These are phyloP conservation scores for Stigmatopora argus DNA, from an alignment of 2,113 vertebrate genomes.

Conservation along the genomic window DNA sequence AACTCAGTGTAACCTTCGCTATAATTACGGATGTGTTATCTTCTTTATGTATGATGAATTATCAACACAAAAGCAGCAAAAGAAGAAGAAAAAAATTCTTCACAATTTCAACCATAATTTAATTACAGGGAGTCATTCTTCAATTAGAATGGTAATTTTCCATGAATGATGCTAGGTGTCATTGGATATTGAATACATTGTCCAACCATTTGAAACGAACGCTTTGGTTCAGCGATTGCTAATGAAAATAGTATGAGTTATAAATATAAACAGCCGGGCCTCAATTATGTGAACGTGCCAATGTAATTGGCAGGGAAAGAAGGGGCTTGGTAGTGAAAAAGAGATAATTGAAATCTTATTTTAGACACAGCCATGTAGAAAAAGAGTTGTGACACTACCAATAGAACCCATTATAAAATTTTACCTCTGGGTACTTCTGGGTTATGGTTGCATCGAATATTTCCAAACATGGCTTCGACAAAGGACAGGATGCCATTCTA, in stretches of 20 bases:
- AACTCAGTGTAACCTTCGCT: slow-evolving; percentile 61
- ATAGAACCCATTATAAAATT: too few relatives aligned
- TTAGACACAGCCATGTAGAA: not conserved
- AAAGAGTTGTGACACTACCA: too few relatives aligned
- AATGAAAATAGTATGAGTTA: slow-evolving; percentile 46
- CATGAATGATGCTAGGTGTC: slow-evolving; percentile 51
- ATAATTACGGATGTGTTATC: slow-evolving; percentile 63
- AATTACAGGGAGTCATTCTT: slow-evolving; percentile 61
- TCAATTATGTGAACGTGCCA: slow-evolving; percentile 10
- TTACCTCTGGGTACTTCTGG: too few relatives aligned
- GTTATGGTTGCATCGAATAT: too few relatives aligned
- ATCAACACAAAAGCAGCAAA: slow-evolving; percentile 54
- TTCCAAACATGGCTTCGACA: too few relatives aligned
- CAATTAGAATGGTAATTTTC: slow-evolving; percentile 63
- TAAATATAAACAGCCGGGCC: slow-evolving; percentile 41
- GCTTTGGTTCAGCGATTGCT: slow-evolving; percentile 47
- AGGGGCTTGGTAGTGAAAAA: not conserved
- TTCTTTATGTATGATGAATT: slow-evolving; percentile 55
- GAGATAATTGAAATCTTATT: not conserved
- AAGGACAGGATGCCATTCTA: too few relatives aligned
- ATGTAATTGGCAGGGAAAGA: not conserved
- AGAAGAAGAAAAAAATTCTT: slow-evolving; percentile 62
- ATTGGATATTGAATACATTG: slow-evolving; percentile 52
- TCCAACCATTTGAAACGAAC: slow-evolving; percentile 44
- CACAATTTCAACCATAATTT: slow-evolving; percentile 62